Conservation (phyloP, 2,797 vertebrate genomes). For the Falco novaeseelandiae region DNA sequence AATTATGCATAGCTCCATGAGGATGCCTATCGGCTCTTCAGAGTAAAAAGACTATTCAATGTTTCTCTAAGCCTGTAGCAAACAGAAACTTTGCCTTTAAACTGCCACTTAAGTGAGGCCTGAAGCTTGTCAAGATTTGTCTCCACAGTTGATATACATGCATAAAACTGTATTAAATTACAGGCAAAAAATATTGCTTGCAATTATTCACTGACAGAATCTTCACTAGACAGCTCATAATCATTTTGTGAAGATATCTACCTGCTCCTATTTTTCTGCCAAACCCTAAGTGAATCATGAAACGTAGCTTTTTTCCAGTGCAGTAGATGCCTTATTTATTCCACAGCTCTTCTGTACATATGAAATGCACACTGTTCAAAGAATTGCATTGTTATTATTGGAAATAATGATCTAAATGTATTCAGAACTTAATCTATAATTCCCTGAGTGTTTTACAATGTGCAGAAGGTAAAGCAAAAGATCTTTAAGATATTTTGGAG, state of each 20-base stretch:
- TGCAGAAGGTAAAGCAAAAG: not conserved
- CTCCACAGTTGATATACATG: not conserved
- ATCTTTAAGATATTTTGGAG: conserved; percentile 8
- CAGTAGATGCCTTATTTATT: conserved; percentile 2
- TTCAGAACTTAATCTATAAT: conserved; percentile 27
- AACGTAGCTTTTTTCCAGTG: not conserved
- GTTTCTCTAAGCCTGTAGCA: not conserved
- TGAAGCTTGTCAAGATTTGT: not conserved
- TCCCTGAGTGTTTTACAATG: not conserved
- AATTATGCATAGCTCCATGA: not conserved
- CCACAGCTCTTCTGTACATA: not conserved
- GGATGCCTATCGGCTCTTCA: not conserved
- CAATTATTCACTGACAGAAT: not conserved
- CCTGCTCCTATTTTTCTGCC: not conserved
- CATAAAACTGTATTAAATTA: not conserved
- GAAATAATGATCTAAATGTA: conserved; percentile 34
- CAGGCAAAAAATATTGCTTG: not conserved
- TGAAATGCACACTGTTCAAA: not conserved
- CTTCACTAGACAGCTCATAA: not conserved
- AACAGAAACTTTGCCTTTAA: not conserved
- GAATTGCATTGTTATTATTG: not conserved
- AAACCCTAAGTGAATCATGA: not conserved
- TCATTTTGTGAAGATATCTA: not conserved
- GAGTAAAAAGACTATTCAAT: not conserved
- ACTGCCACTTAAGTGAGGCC: not conserved